Evolutionary conservation across 1,140 invertebrate species (phyloP), one percentile per base, ranked within the genome.

Genomic region (Frieseomelitta varia): DNA sequence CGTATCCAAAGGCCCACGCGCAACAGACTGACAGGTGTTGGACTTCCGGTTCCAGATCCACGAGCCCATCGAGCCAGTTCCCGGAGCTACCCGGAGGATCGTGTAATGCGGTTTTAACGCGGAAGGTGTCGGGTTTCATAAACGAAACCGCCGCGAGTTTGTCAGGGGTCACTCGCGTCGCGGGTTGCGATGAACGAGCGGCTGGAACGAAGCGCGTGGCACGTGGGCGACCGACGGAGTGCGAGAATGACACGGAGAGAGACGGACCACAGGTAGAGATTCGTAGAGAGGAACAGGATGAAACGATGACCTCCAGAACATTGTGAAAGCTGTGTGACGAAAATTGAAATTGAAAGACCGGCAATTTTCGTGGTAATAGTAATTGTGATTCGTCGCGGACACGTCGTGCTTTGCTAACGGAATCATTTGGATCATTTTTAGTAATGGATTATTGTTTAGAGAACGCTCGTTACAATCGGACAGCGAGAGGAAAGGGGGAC

Each of bases 101-200:
- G 14, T 81, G 39, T 75, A 81, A 81, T 81, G 72, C 65, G 73
- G 81, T 78, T 78, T 83, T 83, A 83, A 83, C 78, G 81, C 39
- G 74, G 58, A 77, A 82, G 63, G 81, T 83, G 75, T 83, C 81
- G 51, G 65, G 75, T 84, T 84, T 84, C 81, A 71, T 71, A 71
- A 71, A 71, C 81, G 81, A 61, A 47, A 69, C 81, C 81, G 73
- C 74, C 77, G 61, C 65, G 74, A 47, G 63, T 76, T 69, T 58
- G 81, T 78, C 81, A 78, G 65, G 81, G 74, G 63, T 83, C 81
- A 78, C 78, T 76, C 81, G 67, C 74, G 74, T 69, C 81, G 55
- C 81, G 80, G 61, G 73, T 82, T 76, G 68, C 61, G 73, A 82
- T 76, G 56, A 81, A 75, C 80, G 39, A 80, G 39, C 68, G 55